Conservation (phyloP, 2,113 vertebrate genomes). For the Ailurus styani region DNA sequence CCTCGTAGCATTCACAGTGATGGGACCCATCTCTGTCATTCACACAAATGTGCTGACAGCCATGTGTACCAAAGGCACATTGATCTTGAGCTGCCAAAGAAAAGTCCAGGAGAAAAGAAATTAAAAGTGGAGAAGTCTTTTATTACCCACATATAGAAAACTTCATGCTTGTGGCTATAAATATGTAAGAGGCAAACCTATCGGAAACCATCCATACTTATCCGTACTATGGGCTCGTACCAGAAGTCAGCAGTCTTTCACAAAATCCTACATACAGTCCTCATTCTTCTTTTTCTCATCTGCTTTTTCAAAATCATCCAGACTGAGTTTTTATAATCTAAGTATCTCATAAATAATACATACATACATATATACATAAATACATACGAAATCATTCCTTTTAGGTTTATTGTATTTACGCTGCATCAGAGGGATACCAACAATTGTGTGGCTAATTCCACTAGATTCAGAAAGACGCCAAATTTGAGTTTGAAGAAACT, state of each 20-base stretch:
- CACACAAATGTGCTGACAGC: slow-evolving; percentile 92
- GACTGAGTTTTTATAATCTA: background rate
- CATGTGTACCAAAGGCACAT: slow-evolving; percentile 85
- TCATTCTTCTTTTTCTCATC: background rate
- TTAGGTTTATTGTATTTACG: background rate
- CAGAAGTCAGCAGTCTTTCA: background rate
- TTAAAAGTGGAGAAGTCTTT: background rate
- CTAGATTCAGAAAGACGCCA: background rate
- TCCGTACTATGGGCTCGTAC: background rate
- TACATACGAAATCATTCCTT: background rate
- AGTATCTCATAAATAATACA: background rate
- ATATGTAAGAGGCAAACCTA: background rate
- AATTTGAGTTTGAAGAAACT: background rate
- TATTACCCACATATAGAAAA: background rate
- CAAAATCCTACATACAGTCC: background rate
- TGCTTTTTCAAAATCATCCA: background rate
- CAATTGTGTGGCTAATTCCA: background rate
- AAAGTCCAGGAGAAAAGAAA: background rate
- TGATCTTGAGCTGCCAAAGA: slow-evolving; percentile 83
- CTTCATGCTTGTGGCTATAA: background rate
- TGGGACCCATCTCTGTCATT: slow-evolving; percentile 80
- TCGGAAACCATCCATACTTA: background rate
- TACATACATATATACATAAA: background rate
- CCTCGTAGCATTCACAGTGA: slow-evolving; percentile 89
- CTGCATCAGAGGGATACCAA: background rate